A percentile compares a stretch with the other conserved stretches of the same genome.
phyloP scores from a whole-genome alignment of 2,113 vertebrate species.

The Arvicanthis niloticus region DNA sequence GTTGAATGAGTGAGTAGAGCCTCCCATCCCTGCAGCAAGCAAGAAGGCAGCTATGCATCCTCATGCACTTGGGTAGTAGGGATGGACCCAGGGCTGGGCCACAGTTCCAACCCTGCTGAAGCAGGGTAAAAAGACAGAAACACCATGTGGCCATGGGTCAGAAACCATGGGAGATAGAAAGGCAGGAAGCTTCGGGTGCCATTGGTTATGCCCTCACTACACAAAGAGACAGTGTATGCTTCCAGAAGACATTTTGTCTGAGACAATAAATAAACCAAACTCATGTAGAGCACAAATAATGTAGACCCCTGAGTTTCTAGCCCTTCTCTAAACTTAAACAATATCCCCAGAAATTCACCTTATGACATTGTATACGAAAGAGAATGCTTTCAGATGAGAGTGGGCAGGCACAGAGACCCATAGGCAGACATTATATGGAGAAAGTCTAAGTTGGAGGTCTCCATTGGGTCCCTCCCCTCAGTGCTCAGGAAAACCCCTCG shows the following conservation, averaged over 20 bases:
- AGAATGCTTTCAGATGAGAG: background rate
- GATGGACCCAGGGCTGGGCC: background rate
- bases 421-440: background rate
- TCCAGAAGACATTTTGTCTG: background rate
- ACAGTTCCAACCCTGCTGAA: too few species aligned
- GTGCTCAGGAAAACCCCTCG: background rate
- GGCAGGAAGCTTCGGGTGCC: background rate
- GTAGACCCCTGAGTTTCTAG: background rate
- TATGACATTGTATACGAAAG: too few species aligned
- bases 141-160: background rate
- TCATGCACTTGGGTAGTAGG: background rate
- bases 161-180: background rate
- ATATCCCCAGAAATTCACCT: background rate
- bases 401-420: background rate
- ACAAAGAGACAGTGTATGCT: background rate
- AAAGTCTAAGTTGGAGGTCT: background rate
- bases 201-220: background rate
- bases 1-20: background rate
- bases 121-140: background rate
- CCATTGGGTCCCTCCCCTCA: background rate
- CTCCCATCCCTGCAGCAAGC: too few species aligned
- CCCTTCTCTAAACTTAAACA: background rate
- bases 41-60: background rate
- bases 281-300: background rate
- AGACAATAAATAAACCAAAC: background rate